Conservation (phyloP, 2,888 invertebrate genomes). For the Horisme vitalbata region DNA sequence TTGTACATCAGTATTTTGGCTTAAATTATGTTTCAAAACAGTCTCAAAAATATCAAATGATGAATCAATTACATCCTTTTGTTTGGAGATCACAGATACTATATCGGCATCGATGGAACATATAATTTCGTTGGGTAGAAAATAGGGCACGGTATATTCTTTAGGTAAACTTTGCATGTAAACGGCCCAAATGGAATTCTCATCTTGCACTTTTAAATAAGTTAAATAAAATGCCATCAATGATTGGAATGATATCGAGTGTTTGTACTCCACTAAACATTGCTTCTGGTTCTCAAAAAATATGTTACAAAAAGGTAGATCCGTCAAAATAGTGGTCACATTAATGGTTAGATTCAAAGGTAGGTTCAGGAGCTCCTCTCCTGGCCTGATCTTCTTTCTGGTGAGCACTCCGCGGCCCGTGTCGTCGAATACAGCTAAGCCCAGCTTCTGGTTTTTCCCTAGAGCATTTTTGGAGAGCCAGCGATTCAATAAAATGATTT, state of each 20-base stretch:
- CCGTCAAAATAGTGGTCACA: conserved; percentile 79
- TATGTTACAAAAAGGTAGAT: conserved; percentile 77
- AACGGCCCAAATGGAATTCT: conserved; percentile 81
- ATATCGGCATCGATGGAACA: conserved; percentile 82
- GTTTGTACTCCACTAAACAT: conserved; percentile 64
- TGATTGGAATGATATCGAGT: conserved; percentile 85
- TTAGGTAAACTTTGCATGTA: conserved; percentile 88
- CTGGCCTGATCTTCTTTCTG: conserved; percentile 74
- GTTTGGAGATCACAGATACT: conserved; percentile 72
- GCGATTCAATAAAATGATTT: conserved; percentile 73
- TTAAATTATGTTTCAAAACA: conserved; percentile 61
- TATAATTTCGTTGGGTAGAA: conserved; percentile 82
- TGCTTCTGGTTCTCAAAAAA: conserved; percentile 66
- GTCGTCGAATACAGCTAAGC: conserved; percentile 81
- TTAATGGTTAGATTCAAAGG: conserved; percentile 84
- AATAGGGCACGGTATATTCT: conserved; percentile 86
- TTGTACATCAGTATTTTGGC: conserved; percentile 66
- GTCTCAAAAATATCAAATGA: conserved; percentile 71
- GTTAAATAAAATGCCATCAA: conserved; percentile 89
- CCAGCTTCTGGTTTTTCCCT: conserved; percentile 80
- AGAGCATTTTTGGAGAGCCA: conserved; percentile 82
- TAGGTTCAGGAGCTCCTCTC: conserved; percentile 84
- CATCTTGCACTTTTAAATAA: conserved; percentile 84
- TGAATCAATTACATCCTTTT: conserved; percentile 72
- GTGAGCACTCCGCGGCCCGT: conserved; percentile 91